Evolutionary conservation across 1,140 invertebrate species (phyloP).

Genomic region (Neotoxoptera formosana): DNA sequence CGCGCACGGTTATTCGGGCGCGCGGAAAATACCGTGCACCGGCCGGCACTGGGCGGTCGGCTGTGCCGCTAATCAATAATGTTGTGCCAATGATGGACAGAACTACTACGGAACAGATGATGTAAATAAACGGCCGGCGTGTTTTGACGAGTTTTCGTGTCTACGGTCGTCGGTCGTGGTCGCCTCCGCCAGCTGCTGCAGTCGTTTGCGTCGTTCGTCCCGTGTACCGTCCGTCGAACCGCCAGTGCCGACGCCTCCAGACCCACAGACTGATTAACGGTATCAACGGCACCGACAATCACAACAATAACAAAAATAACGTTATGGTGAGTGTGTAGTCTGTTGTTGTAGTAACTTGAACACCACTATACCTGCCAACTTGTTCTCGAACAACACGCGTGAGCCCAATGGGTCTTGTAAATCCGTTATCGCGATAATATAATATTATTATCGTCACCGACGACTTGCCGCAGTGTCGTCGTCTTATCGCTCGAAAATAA

Average conservation of each 20-base stretch:
- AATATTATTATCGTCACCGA: neutral
- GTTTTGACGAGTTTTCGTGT: slow-evolving; percentile 30
- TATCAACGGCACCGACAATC: neutral
- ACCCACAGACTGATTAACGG: neutral
- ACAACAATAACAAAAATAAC: slow-evolving; percentile 10
- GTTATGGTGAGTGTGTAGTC: slow-evolving; percentile 4
- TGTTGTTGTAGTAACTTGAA: no score
- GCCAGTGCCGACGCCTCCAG: neutral
- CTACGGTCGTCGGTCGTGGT: neutral
- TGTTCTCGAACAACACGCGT: neutral
- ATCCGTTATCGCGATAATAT: neutral
- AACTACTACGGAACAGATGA: slow-evolving; percentile 28
- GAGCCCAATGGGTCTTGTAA: neutral
- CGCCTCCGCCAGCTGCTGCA: neutral
- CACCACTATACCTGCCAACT: no score
- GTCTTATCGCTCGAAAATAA: neutral
- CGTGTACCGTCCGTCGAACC: neutral
- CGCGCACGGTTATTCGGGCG: neutral
- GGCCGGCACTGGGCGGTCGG: neutral
- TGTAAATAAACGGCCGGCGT: slow-evolving; percentile 56
- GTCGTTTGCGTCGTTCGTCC: neutral
- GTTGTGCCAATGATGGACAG: neutral
- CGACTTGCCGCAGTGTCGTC: neutral
- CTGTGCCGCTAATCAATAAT: slow-evolving; percentile 49
- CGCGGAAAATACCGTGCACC: slow-evolving; percentile 1